Percentiles rank a stretch among this genome's conserved stretches.
Evolutionary conservation across 2,113 vertebrate genomes (phyloP).

Genomic region (Natator depressus): DNA sequence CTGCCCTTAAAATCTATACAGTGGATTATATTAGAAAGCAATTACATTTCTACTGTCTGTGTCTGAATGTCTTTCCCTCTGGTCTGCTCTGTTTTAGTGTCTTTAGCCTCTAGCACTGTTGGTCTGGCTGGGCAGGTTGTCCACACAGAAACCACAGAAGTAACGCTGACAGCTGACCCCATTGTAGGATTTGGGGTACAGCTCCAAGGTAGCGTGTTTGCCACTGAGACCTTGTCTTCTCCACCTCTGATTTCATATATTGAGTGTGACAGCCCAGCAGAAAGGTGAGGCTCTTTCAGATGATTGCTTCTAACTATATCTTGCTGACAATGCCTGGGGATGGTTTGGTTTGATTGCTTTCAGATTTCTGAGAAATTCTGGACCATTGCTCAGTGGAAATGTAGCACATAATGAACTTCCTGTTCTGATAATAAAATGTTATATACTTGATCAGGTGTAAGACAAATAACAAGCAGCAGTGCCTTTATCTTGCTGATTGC

Average conservation of each 20-base stretch:
- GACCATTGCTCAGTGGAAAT: conserved; percentile 1
- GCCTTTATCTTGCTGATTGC: conserved; percentile 50
- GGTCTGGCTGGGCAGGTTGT: conserved; percentile 97
- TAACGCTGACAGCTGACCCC: conserved; percentile 91
- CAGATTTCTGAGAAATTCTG: conserved; percentile 52
- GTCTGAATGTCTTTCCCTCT: conserved; percentile 51
- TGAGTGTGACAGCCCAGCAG: conserved; percentile 95
- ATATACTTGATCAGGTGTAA: conserved; percentile 57
- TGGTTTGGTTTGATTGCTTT: conserved; percentile 4
- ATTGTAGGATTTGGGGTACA: conserved; percentile 96
- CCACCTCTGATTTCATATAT: conserved; percentile 98
- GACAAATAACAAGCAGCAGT: conserved; percentile 52
- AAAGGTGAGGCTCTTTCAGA: conserved; percentile 86
- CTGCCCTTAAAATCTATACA: background rate
- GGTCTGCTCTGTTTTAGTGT: conserved; percentile 83
- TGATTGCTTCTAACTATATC: background rate
- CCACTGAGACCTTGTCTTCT: conserved; percentile 96
- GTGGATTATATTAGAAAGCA: background rate
- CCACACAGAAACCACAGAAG: conserved; percentile 97
- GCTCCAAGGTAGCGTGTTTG: conserved; percentile 97
- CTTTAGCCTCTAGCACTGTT: conserved; percentile 95
- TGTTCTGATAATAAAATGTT: conserved; percentile 63
- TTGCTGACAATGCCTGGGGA: background rate
- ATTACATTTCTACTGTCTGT: background rate
- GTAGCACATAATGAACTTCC: conserved; percentile 42